These are phyloP conservation scores for Physocephala rufipes DNA, from an alignment of 2,888 invertebrate genomes.

Conservation along the genomic window DNA sequence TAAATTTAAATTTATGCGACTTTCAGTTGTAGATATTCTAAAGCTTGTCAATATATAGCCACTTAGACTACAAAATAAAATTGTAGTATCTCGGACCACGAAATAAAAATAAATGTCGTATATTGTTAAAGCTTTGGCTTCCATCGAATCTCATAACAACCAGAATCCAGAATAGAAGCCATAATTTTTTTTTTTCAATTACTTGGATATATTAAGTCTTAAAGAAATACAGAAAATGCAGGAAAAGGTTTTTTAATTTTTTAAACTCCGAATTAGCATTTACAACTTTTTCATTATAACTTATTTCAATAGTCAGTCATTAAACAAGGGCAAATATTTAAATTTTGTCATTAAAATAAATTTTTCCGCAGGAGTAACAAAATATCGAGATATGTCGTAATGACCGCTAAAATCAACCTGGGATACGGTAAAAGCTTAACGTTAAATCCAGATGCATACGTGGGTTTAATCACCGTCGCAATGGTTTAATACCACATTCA, in stretches of 20 bases:
- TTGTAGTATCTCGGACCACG: too few species aligned
- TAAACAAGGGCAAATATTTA: constrained; percentile 39
- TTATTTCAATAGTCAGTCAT: neutral
- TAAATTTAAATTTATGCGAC: too few species aligned
- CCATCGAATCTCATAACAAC: too few species aligned
- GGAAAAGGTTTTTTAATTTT: neutral
- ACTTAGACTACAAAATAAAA: neutral
- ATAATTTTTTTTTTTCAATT: too few species aligned
- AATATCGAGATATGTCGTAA: constrained; percentile 35
- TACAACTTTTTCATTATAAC: neutral
- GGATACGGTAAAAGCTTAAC: neutral
- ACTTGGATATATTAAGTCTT: neutral
- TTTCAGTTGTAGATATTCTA: too few species aligned
- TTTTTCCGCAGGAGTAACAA: constrained; percentile 8
- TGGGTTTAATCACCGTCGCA: neutral
- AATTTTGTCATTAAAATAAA: constrained; percentile 43
- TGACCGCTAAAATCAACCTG: constrained; percentile 41
- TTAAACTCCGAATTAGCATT: constrained; percentile 7
- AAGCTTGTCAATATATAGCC: too few species aligned
- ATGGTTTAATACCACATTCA: neutral
- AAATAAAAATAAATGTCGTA: too few species aligned
- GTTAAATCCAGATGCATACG: neutral
- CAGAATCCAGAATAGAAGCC: too few species aligned
- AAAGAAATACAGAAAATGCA: neutral
- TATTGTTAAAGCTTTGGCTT: too few species aligned